A percentile compares a stretch with the other conserved stretches of the same genome.
These are phyloP conservation scores for Sinotaia quadrata DNA, from an alignment of 2,888 invertebrate species.

Conservation along the genomic window DNA sequence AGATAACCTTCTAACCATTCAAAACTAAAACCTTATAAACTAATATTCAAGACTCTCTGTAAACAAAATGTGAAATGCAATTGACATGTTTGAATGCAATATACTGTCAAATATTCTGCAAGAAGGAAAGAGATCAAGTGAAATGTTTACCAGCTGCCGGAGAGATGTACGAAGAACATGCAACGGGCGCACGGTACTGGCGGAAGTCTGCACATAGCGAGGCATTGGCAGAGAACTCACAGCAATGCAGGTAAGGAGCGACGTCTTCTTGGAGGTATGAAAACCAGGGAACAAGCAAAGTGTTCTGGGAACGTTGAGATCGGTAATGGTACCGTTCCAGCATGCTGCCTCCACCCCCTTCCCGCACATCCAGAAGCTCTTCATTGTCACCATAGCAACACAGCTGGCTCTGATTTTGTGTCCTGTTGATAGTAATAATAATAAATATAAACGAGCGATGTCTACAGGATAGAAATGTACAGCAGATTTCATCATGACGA, in stretches of 20 bases:
- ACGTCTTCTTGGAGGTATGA: constrained; percentile 57
- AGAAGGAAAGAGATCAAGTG: too few species aligned
- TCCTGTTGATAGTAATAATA: constrained; percentile 38
- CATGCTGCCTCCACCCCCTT: constrained; percentile 47
- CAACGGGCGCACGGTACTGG: constrained; percentile 44
- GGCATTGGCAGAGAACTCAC: constrained; percentile 45
- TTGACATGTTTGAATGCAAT: too few species aligned
- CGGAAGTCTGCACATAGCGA: constrained; percentile 48
- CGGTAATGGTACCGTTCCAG: constrained; percentile 51
- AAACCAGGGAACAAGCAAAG: constrained; percentile 51
- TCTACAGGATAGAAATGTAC: too few species aligned
- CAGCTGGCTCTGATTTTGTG: constrained; percentile 43
- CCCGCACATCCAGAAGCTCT: constrained; percentile 53
- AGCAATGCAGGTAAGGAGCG: constrained; percentile 59
- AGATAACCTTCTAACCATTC: too few species aligned
- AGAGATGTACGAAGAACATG: constrained; percentile 52
- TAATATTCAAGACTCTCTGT: too few species aligned
- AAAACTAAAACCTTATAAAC: too few species aligned
- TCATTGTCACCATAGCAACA: constrained; percentile 56
- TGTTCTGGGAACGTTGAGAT: constrained; percentile 44
- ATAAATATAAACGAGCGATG: not conserved
- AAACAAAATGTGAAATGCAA: too few species aligned
- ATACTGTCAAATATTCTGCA: too few species aligned
- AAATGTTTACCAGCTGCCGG: constrained; percentile 62
- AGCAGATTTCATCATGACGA: too few species aligned